Base-by-base conservation (phyloP, 2,113 vertebrate genomes). In the Cricetomys ansorgei region DNA sequence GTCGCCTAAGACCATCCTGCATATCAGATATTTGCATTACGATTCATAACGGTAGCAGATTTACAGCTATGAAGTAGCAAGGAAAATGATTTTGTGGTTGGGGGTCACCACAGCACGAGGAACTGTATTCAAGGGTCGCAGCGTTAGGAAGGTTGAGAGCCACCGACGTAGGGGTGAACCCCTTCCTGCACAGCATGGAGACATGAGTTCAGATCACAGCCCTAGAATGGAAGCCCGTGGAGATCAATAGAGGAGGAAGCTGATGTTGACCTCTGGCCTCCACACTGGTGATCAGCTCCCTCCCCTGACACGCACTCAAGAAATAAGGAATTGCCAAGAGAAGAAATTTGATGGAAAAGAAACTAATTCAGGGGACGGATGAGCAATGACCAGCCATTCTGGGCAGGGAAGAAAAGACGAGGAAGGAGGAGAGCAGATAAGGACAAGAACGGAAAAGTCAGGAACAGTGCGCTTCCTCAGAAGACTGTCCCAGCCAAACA, bases 281-380 rank as follows among this genome's bases (percentile, higher is more conserved):
- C 12, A 25, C 25, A 43, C 27, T 7, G 34, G 31, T 23, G 31
- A 67, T 62, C 31, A 34, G 11, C 10, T 29, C 57, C 3, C 55
- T 43, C 9, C 40, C 43, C 15, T 7, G n/a, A 8, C 31, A 48
- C 17, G 50, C 84, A 67, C 15, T 45, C 7, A 45, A 65, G 13
- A 85, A 65, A 67, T 85, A 67, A 69, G 10, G 3, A 69, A 53
- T 73, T 94, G 69, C 57, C 81, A 89, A 37, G 12, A 73, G 3
- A 81, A 93, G 87, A 86, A 89, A 89, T 43, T 27, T 70, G 5
- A 90, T 45, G n/a, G 48, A 34, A 85, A 86, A 85, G 76, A 85
- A 80, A 92, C 34, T n/a, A 92, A 62, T 43, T 86, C 55, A 25
- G 17, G 13, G 7, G 50, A 50, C 5, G 75, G 43, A 50, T 11